Evolutionary conservation across 2,888 invertebrate species (phyloP).

Genomic region (Drosophila setosimentum): DNA sequence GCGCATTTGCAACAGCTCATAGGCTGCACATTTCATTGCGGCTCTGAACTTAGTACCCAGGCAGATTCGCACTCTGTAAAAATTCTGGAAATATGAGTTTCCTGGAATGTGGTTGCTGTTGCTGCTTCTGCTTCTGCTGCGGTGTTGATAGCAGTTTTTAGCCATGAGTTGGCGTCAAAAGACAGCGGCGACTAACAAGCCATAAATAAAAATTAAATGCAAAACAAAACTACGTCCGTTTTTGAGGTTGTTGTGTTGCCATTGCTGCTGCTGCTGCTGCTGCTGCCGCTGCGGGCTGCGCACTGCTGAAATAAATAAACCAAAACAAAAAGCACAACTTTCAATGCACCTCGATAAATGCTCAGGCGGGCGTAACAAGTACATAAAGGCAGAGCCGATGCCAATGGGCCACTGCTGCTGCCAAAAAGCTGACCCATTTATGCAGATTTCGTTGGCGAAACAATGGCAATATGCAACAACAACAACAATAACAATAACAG

Average conservation of each 20-base stretch:
- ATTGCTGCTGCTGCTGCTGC: slow-evolving; percentile 14
- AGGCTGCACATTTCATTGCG: slow-evolving; percentile 44
- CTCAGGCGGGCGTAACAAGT: slow-evolving; percentile 63
- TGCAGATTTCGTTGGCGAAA: slow-evolving; percentile 71
- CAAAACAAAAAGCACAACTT: slow-evolving; percentile 40
- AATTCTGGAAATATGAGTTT: slow-evolving; percentile 72
- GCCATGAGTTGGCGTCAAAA: slow-evolving; percentile 60
- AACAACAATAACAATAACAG: slow-evolving; percentile 27
- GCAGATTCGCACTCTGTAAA: slow-evolving; percentile 61
- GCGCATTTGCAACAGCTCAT: slow-evolving; percentile 60
- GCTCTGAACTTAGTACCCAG: slow-evolving; percentile 61
- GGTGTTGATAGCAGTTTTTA: slow-evolving; percentile 55
- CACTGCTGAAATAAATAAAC: slow-evolving; percentile 17
- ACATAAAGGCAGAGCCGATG: slow-evolving; percentile 65
- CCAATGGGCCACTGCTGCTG: slow-evolving; percentile 36
- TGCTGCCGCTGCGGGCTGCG: slow-evolving; percentile 20
- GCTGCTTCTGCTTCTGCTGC: slow-evolving; percentile 5
- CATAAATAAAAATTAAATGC: slow-evolving; percentile 59
- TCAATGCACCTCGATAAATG: slow-evolving; percentile 48
- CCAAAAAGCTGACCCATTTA: slow-evolving; percentile 74
- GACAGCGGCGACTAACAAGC: slow-evolving; percentile 55
- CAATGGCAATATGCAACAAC: slow-evolving; percentile 65
- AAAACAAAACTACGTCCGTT: slow-evolving; percentile 34
- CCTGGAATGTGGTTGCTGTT: slow-evolving; percentile 57
- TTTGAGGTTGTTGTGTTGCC: slow-evolving; percentile 10